Base-by-base conservation (phyloP, 2,888 invertebrate species). In the Cerceris rybyensis region DNA sequence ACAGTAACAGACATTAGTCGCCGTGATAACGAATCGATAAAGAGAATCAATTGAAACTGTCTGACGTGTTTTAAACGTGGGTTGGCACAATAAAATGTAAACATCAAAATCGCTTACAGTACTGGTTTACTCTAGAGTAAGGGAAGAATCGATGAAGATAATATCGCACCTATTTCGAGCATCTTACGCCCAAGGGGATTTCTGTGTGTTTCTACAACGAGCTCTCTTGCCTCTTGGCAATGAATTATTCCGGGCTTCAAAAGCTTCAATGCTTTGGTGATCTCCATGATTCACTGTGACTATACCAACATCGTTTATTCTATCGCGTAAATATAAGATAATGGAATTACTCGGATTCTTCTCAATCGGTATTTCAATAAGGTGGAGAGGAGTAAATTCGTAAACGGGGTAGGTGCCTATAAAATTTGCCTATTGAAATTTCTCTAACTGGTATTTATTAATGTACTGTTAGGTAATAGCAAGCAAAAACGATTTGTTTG, bases 281-380 rank as follows among this genome's bases (percentile, higher is more conserved):
- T 73, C 63, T 58, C 61, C 58, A 55, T 78, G 73, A 78, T 79
- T 79, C 79, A 74, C 59, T 42, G 17, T 54, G 49, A 66, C 50
- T 68, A 42, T 14, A 46, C 52, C 39, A 55, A 28, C 63, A 46
- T 42, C 43, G 7, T 57, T 64, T 65, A 52, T 58, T 67, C 76
- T 54, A 71, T 63, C 43, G 52, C 60, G 59, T 57, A 59, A 42
- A 11, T 82, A 82, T 75, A 75, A 80, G 77, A 85, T 75, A 71
- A 69, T 49, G 46, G 67, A 43, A 49, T 42, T 41, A 64, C 68
- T 55, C 67, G 80, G 70, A 17, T 70, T 72, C 79, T 60, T 64
- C 55, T 68, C 28, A 75, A 82, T 82, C 77, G 77, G 85, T 79
- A 74, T 39, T 57, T 11, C 7, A 46, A 8, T 46, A n/a, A n/a